Evolutionary conservation across 2,888 invertebrate genomes (phyloP).

Genomic region (Platycheirus albimanus): DNA sequence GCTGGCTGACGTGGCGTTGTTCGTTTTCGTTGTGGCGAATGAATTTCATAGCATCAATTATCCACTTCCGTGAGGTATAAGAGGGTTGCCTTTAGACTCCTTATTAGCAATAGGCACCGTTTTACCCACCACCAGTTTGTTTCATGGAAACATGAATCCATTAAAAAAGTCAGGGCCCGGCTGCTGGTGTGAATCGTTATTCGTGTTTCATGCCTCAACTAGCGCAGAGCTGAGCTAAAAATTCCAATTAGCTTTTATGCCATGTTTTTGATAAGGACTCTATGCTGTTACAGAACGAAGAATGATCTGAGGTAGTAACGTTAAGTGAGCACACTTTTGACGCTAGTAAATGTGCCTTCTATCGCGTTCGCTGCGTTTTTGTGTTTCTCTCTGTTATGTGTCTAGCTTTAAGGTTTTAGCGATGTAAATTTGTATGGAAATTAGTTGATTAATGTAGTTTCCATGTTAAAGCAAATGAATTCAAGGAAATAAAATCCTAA

Average conservation of each 20-base stretch:
- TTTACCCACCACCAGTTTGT: constrained; percentile 1
- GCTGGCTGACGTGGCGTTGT: constrained; percentile 41
- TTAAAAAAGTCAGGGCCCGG: not conserved
- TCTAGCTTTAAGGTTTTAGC: not conserved
- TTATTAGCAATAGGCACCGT: constrained; percentile 28
- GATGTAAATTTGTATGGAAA: not conserved
- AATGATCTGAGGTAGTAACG: not conserved
- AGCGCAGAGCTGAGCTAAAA: not conserved
- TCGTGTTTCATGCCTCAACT: not conserved
- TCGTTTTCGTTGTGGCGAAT: constrained; percentile 43
- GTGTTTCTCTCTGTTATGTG: not conserved
- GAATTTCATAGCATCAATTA: constrained; percentile 63
- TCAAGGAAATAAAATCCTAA: no score
- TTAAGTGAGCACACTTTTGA: not conserved
- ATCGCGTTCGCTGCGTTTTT: not conserved
- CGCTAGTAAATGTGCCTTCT: not conserved
- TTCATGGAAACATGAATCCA: constrained; percentile 24
- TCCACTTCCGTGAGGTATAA: constrained; percentile 7
- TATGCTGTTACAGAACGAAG: not conserved
- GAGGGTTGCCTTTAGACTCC: constrained; percentile 36
- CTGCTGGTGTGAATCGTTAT: not conserved
- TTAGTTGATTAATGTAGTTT: not conserved
- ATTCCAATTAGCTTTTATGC: not conserved
- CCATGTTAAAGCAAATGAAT: not conserved
- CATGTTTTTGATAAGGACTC: not conserved